Percentiles rank a stretch among this genome's conserved stretches.
These are phyloP conservation scores for Gnatocerus cornutus DNA, from an alignment of 2,888 invertebrate species.

Conservation along the genomic window DNA sequence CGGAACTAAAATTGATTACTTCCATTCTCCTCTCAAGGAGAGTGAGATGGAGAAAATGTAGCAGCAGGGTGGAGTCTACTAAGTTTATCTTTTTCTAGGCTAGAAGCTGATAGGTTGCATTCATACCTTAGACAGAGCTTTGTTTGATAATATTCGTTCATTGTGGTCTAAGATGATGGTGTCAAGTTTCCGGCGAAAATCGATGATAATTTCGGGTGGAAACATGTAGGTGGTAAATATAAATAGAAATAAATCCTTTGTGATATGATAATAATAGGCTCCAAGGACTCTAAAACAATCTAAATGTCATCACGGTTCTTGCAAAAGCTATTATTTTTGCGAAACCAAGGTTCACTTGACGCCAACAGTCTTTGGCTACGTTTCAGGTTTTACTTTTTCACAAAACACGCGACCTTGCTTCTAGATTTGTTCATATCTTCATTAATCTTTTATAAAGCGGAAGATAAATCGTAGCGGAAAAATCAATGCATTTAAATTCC, in stretches of 20 bases:
- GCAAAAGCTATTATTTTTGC: neutral
- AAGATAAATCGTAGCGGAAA: neutral
- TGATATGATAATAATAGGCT: constrained; percentile 15
- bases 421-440: neutral
- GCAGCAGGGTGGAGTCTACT: constrained; percentile 22
- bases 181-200: constrained; percentile 16
- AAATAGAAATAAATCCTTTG: constrained; percentile 33
- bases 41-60: constrained; percentile 23
- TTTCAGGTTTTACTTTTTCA: too few relatives aligned
- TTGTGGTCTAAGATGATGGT: constrained; percentile 21
- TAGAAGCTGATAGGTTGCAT: constrained; percentile 15
- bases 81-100: constrained; percentile 27
- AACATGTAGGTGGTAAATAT: constrained; percentile 16
- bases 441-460: constrained; percentile 4
- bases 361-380: too few relatives aligned
- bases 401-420: too few relatives aligned
- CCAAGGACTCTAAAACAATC: neutral
- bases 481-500: constrained; percentile 28
- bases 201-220: constrained; percentile 14
- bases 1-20: constrained; percentile 20
- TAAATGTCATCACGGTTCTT: neutral
- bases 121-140: constrained; percentile 10
- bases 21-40: constrained; percentile 15
- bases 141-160: constrained; percentile 28
- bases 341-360: neutral